Evolutionary conservation across 1,140 invertebrate species (phyloP), one percentile per base, ranked within the genome.

Genomic region (Wasmannia auropunctata): DNA sequence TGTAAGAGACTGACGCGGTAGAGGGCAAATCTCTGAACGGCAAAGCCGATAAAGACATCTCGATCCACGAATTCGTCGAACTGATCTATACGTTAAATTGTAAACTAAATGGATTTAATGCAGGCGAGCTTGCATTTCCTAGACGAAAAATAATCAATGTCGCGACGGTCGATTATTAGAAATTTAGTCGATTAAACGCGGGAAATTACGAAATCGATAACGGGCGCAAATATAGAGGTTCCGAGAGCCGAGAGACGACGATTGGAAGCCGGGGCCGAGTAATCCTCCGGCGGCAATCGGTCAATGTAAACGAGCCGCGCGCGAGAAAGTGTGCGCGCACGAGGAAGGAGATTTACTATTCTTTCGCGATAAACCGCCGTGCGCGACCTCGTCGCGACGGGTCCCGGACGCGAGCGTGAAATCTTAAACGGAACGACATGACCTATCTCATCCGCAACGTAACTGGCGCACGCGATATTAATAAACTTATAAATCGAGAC

Each of bases 401-500:
- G 8, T 67, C 7, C 14, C 58, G 22, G 43, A 60, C 10, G 60
- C n/a, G 34, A 43, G 25, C 22, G 63, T 34, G 14, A 37, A 80
- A 80, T 63, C n/a, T 80, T 37, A 40, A 80, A n/a, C 34, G 14
- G 25, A 34, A 51, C 31, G 60, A 69, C 62, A 54, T 25, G 60
- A 69, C 46, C 60, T 69, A 80, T 54, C 76, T 69, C 43, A 67
- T 80, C n/a, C 31, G 46, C 16, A 69, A 43, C 46, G 22, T 80
- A 80, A 80, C 63, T 54, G 31, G 49, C 31, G 34, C 63, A 69
- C 28, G 58, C 43, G 62, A 67, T 80, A 80, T 80, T 80, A 69
- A 80, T 80, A 80, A 80, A 69, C 46, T 80, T 80, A 69, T 80
- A 80, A 80, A 69, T 69, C 46, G 60, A 56, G 63, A 56, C 34